These are phyloP conservation scores for Rhamphomyia laevipes DNA, from an alignment of 2,888 invertebrate genomes.

Conservation along the genomic window DNA sequence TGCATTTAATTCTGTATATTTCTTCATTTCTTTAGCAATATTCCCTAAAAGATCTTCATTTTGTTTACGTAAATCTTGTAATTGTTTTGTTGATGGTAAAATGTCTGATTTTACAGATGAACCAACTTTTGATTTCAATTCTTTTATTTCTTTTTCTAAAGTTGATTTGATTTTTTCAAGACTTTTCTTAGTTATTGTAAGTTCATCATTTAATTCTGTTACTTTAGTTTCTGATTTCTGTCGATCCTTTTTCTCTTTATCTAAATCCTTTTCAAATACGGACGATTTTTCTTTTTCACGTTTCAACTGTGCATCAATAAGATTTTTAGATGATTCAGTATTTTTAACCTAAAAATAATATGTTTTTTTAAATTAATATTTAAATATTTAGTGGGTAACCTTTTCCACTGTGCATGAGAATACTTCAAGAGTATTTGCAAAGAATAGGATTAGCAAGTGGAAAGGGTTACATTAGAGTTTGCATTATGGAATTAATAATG, in stretches of 20 bases:
- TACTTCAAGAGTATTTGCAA: too few relatives aligned
- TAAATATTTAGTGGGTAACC: not conserved
- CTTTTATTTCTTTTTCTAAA: constrained; percentile 64
- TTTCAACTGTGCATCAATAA: constrained; percentile 40
- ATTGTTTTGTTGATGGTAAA: constrained; percentile 43
- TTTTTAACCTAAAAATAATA: constrained; percentile 35
- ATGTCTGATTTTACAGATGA: constrained; percentile 40
- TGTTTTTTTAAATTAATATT: not conserved
- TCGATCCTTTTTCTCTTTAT: constrained; percentile 50
- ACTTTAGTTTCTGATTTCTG: constrained; percentile 52
- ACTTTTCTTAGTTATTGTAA: constrained; percentile 47
- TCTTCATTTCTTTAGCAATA: constrained; percentile 53
- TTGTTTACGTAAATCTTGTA: constrained; percentile 44
- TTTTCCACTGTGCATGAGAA: not conserved
- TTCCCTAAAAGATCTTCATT: constrained; percentile 54
- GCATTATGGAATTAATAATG: too few relatives aligned
- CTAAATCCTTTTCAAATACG: constrained; percentile 50
- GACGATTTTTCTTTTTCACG: constrained; percentile 38
- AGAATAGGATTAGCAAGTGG: too few relatives aligned
- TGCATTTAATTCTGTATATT: constrained; percentile 65
- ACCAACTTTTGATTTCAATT: constrained; percentile 53
- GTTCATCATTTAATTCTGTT: constrained; percentile 47
- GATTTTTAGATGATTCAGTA: constrained; percentile 37
- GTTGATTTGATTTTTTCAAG: constrained; percentile 52
- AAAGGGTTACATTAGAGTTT: too few relatives aligned